A percentile compares a stretch with the other conserved stretches of the same genome.
Conservation (phyloP, 1,140 invertebrate genomes). For the Coelopa frigida region DNA sequence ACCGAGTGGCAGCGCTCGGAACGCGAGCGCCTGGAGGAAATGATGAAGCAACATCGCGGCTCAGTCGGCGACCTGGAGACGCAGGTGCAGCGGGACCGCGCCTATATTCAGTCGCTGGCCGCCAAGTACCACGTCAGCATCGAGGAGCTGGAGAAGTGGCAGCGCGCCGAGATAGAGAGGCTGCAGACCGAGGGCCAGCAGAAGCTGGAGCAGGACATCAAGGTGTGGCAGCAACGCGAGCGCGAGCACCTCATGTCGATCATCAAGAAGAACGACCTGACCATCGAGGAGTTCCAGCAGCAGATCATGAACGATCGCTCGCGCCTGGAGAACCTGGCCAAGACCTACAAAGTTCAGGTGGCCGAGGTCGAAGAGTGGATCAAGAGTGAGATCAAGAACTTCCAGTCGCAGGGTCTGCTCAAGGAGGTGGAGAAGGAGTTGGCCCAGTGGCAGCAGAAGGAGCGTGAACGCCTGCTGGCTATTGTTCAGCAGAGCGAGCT, state of each 20-base stretch:
- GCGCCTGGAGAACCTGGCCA: constrained; percentile 28
- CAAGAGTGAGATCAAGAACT: constrained; percentile 29
- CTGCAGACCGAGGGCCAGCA: constrained; percentile 28
- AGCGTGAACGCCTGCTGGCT: constrained; percentile 28
- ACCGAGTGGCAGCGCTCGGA: constrained; percentile 38
- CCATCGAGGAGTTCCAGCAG: constrained; percentile 36
- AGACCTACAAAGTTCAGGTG: constrained; percentile 34
- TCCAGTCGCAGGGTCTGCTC: constrained; percentile 34
- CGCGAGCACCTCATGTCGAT: constrained; percentile 27
- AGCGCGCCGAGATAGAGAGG: constrained; percentile 29
- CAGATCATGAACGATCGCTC: constrained; percentile 32
- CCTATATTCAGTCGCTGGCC: constrained; percentile 31
- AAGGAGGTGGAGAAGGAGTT: constrained; percentile 36
- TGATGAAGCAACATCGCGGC: constrained; percentile 31
- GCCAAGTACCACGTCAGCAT: constrained; percentile 36
- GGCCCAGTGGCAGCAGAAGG: constrained; percentile 31
- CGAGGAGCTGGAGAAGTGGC: constrained; percentile 40
- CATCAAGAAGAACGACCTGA: constrained; percentile 31
- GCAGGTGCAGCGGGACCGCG: constrained; percentile 31
- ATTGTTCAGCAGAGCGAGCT: constrained; percentile 33
- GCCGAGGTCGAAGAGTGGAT: constrained; percentile 38
- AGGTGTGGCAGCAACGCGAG: constrained; percentile 34
- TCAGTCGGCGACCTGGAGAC: constrained; percentile 30
- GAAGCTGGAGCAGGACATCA: constrained; percentile 30
- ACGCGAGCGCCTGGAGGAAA: constrained; percentile 28